Percentiles rank a stretch among this genome's conserved stretches.
Evolutionary conservation across 2,888 invertebrate genomes (phyloP).

Genomic region (Gandaritis pyraliata): DNA sequence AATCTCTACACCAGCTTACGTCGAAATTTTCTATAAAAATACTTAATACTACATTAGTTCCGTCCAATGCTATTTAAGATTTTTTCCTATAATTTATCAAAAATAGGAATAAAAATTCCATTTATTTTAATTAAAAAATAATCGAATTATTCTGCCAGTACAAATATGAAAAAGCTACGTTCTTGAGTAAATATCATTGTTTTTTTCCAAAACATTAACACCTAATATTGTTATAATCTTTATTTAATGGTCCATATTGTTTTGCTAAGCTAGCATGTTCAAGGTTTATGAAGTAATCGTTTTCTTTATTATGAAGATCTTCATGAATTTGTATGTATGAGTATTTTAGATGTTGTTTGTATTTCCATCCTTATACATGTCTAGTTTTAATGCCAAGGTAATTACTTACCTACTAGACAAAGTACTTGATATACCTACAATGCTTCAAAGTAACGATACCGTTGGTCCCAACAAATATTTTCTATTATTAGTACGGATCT

Average conservation of each 20-base stretch:
- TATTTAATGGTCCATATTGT: slow-evolving; percentile 36
- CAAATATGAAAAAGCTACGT: too few species aligned
- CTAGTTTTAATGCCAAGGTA: slow-evolving; percentile 32
- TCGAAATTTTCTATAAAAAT: too few species aligned
- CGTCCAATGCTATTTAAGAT: too few species aligned
- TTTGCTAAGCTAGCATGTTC: slow-evolving; percentile 24
- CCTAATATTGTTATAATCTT: slow-evolving; percentile 29
- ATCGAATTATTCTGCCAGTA: too few species aligned
- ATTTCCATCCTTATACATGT: slow-evolving; percentile 16
- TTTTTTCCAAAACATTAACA: slow-evolving; percentile 17
- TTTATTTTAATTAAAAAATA: too few species aligned
- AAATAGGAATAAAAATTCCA: too few species aligned
- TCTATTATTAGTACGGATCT: too few species aligned
- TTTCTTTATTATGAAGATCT: slow-evolving; percentile 18
- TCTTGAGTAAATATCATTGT: too few species aligned
- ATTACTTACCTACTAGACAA: not conserved
- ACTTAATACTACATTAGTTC: too few species aligned
- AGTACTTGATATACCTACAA: slow-evolving; percentile 5
- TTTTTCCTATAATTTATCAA: too few species aligned
- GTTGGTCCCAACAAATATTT: too few species aligned
- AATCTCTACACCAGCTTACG: too few species aligned
- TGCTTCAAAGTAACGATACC: slow-evolving; percentile 7
- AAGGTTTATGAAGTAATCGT: slow-evolving; percentile 31
- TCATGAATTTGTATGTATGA: slow-evolving; percentile 22
- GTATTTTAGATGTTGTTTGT: slow-evolving; percentile 16